Evolutionary conservation across 2,113 vertebrate genomes (phyloP), one percentile per base, ranked within the genome.

Genomic region (Seriola dumerili): DNA sequence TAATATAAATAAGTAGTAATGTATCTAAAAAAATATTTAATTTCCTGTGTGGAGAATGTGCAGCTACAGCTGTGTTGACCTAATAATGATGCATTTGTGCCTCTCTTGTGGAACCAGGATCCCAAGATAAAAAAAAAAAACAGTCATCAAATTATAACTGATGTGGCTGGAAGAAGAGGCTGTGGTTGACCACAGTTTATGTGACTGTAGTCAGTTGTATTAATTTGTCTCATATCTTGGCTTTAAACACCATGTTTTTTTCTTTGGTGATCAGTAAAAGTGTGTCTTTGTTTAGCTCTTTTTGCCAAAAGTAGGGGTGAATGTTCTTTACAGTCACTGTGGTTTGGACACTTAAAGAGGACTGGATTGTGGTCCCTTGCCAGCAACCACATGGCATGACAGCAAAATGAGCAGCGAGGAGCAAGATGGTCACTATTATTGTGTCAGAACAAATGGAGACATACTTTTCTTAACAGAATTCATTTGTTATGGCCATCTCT

Each of bases 51-150:
- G 61, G 44, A 69, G 17, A 19, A 75, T 34, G 21, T 76, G 34
- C 44, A 14, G 36, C 12, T 59, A 25, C n/a, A 80, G n/a, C 2
- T 13, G 3, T 76, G 25, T 64, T 65, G 32, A n/a, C 16, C n/a
- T 1, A 59, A 76, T 71, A 21, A 55, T 69, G 12, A 6, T 62
- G 25, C n/a, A 44, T 84, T 58, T 71, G 10, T 76, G 21, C 5
- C 4, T 77, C 36, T 77, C 34, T 76, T 75, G 63, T 68, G 46
- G 73, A 81, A 66, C 36, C 12, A 55, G 23, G 25, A 67, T 69
- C 48, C 54, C 32, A 75, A 80, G 25, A 85, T 84, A 46, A 85
- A 82, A 80, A 83, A 80, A 83, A 82, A 46, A 85, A 82, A 80
- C 46, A 16, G 17, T 72, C 55, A 34, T 72, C 21, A 63, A 66